Evolutionary conservation across 2,888 invertebrate genomes (phyloP), one percentile per base, ranked within the genome.

Genomic region (Perdita meconis): DNA sequence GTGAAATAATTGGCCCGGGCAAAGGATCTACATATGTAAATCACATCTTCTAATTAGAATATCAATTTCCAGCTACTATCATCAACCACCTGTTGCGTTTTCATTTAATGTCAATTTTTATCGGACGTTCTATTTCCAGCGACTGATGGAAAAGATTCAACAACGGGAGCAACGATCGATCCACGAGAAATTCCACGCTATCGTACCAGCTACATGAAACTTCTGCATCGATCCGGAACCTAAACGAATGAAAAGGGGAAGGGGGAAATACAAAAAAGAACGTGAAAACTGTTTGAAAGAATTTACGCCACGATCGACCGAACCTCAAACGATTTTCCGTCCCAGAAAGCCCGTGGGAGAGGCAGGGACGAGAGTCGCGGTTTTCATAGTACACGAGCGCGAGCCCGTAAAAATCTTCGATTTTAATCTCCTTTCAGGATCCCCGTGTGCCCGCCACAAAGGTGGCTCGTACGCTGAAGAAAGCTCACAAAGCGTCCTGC

Each of bases 371-470:
- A 10, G 19, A 24, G 34, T 13, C n/a, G 26, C 3, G 36, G n/a
- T 55, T 38, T 60, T 19, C 38, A 16, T 38, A 40, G 26, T 40
- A 38, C 0, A 24, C 53, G 30, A 68, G 53, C 44, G 72, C 22
- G 47, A 70, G 50, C 30, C 56, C 40, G 55, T 73, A 56, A 61
- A 69, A 73, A 55, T 56, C 24, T 19, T 34, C 26, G 51, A 53
- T 66, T 53, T 53, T 65, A 60, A 72, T 67, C 67, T 72, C 26
- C 34, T 67, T 72, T 26, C 26, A 59, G 36, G 13, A 0, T 19
- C 22, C n/a, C 53, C 12, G 38, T 38, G 12, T 36, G 47, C 47
- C n/a, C 42, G 10, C 53, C 42, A 64, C 61, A 59, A 55, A 44
- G 60, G 24, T 24, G 44, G 22, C 40, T 47, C n/a, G 60, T 42